These are phyloP conservation scores for Drosophila tripunctata DNA, from an alignment of 2,888 invertebrate species.

Conservation along the genomic window DNA sequence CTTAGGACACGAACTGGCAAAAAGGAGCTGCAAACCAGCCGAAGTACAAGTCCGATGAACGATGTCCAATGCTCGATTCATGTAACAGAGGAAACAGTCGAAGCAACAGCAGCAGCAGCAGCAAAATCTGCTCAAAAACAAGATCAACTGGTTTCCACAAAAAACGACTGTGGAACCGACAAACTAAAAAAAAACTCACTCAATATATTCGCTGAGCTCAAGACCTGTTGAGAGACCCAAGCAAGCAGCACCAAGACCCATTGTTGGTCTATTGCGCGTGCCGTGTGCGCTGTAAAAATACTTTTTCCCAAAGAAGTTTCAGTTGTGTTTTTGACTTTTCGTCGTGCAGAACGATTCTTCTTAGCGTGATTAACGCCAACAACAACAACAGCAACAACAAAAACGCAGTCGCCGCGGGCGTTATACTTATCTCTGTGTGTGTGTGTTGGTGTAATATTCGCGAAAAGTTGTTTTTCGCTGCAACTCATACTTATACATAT, in stretches of 20 bases:
- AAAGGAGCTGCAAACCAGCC: constrained; percentile 60
- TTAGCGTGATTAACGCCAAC: constrained; percentile 38
- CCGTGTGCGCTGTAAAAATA: constrained; percentile 77
- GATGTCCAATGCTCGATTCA: too few relatives aligned
- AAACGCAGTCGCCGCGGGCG: constrained; percentile 60
- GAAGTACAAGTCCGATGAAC: constrained; percentile 50
- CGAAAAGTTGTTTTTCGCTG: constrained; percentile 61
- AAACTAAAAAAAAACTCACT: constrained; percentile 66
- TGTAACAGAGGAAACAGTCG: constrained; percentile 68
- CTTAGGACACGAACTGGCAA: constrained; percentile 78
- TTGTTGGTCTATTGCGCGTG: constrained; percentile 78
- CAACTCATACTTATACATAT: constrained; percentile 30
- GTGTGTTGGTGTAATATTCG: constrained; percentile 46
- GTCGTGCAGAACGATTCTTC: constrained; percentile 81
- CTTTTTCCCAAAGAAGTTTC: constrained; percentile 79
- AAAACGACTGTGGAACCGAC: background rate
- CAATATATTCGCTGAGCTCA: constrained; percentile 60
- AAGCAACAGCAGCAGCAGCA: constrained; percentile 19
- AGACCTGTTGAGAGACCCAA: constrained; percentile 74
- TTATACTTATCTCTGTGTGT: constrained; percentile 19
- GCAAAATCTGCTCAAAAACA: constrained; percentile 59
- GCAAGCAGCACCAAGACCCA: constrained; percentile 37
- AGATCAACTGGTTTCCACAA: constrained; percentile 72
- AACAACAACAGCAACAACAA: too few relatives aligned
- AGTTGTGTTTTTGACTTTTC: constrained; percentile 81